Base-by-base conservation (phyloP, 2,888 invertebrate genomes). In the Tenthredo distinguenda region DNA sequence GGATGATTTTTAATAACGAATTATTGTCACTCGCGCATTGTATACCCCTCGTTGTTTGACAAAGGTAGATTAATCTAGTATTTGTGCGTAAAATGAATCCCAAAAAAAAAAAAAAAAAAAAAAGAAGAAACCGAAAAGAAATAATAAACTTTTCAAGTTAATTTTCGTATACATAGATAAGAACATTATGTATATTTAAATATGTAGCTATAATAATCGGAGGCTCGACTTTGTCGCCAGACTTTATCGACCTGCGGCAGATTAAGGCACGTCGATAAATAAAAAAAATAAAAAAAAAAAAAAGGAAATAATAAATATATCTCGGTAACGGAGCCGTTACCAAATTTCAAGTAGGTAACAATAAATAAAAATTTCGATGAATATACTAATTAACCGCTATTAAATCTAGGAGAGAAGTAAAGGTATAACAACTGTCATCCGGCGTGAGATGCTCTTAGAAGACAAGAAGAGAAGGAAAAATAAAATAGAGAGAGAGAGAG, bases 331-430 rank as follows among this genome's bases (percentile, higher is more conserved):
- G 18, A 71, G 12, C 5, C 15, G 18, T 18, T 26, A 77, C 47
- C 47, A 47, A 50, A 50, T 77, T 77, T 34, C 31, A 55, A 50
- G 10, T 55, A 77, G 50, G 18, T 62, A 62, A 81, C 58, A 81
- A 81, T 81, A 81, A 81, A 81, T 81, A 81, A 81, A 62, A 79
- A 81, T 62, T 40, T 81, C 40, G 58, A 62, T 21, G 62, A 62
- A 81, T 81, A 62, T 40, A 50, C 77, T 55, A 55, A 55, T 77
- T 62, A 26, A 81, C 2, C n/a, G 40, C 62, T 62, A 81, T 81
- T 81, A 62, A 37, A 81, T n/a, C 50, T 77, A 50, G 18, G 18
- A 6, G 18, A 50, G 18, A 50, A n/a, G 18, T 18, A 77, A 79
- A n/a, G 26, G 7, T 81, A 81, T 81, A 81, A 81, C 58, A 81